Evolutionary conservation across 2,888 invertebrate genomes (phyloP).

Genomic region (Brassicogethes aeneus): DNA sequence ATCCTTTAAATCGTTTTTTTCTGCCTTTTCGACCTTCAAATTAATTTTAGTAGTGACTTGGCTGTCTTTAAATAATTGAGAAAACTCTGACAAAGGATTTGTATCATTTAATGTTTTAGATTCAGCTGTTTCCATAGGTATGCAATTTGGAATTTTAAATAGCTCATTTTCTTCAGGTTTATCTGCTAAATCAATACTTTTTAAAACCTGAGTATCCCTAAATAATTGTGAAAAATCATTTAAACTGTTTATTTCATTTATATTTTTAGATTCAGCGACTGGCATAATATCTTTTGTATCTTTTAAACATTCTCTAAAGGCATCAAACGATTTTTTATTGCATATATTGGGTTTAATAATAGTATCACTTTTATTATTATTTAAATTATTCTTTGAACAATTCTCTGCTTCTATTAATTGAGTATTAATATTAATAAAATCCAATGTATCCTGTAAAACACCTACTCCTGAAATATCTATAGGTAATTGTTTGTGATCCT

Average conservation of each 20-base stretch:
- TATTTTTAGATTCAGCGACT: background rate
- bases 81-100: too few relatives aligned
- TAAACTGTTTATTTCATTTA: background rate
- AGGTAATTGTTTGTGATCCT: background rate
- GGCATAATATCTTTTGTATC: too few relatives aligned
- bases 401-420: background rate
- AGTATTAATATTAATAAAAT: constrained; percentile 8
- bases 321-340: constrained; percentile 17
- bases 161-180: too few relatives aligned
- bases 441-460: constrained; percentile 15
- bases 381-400: too few relatives aligned
- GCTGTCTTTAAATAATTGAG: too few relatives aligned
- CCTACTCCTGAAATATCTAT: background rate
- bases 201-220: constrained; percentile 22
- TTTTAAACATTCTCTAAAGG: constrained; percentile 15
- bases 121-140: too few relatives aligned
- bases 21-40: too few relatives aligned
- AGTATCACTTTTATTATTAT: background rate
- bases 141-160: constrained; percentile 12
- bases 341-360: too few relatives aligned
- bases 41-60: too few relatives aligned
- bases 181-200: constrained; percentile 22
- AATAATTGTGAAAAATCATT: constrained; percentile 11
- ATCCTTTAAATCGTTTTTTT: too few relatives aligned
- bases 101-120: too few relatives aligned